Conservation (phyloP, 1,140 invertebrate species). For the Bombus confusus region DNA sequence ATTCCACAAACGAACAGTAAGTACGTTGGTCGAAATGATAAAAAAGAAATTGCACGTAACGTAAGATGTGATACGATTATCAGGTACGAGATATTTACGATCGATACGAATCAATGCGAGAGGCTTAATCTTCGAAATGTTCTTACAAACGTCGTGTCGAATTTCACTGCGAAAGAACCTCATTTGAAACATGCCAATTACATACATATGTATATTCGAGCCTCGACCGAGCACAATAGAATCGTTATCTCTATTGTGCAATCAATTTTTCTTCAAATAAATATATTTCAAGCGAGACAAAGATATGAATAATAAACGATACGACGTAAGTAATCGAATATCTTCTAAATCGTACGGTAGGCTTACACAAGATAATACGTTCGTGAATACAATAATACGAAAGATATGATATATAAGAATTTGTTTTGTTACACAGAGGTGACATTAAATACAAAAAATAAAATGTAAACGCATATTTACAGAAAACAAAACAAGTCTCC, state of each 20-base stretch:
- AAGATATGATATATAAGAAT: background rate
- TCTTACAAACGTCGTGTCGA: background rate
- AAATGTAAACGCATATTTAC: background rate
- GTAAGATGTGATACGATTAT: slow-evolving; percentile 39
- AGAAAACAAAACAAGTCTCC: background rate
- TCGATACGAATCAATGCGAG: slow-evolving; percentile 35
- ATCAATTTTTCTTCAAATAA: background rate
- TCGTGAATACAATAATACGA: background rate
- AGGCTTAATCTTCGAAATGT: slow-evolving; percentile 18
- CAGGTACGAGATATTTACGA: slow-evolving; percentile 33
- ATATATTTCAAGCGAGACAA: background rate
- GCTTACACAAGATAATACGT: background rate
- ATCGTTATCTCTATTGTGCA: background rate
- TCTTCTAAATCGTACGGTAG: background rate
- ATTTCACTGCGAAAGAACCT: background rate
- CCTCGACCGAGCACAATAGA: background rate
- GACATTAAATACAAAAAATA: background rate
- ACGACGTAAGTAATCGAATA: background rate
- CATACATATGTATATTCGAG: background rate
- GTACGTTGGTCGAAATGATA: slow-evolving; percentile 9
- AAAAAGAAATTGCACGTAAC: slow-evolving; percentile 32
- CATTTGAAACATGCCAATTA: background rate
- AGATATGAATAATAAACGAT: slow-evolving; percentile 2
- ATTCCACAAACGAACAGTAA: background rate
- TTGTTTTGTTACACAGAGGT: background rate